Base-by-base conservation (phyloP, 2,113 vertebrate genomes). In the Halcyon malimbica region DNA sequence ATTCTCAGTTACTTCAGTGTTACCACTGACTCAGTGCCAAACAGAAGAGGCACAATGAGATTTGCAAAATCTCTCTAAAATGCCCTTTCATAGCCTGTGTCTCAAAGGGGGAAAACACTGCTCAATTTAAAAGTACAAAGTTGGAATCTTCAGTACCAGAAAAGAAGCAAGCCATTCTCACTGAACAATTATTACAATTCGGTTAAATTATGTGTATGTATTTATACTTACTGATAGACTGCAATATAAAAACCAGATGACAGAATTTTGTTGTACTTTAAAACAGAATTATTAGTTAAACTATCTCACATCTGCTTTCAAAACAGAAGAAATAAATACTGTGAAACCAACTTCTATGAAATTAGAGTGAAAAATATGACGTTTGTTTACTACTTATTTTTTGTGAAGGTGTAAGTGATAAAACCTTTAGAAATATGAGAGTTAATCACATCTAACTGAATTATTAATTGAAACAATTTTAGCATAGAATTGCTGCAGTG, bases 381-480 rank as follows among this genome's bases (percentile, higher is more conserved):
- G 11, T 35, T 59, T 65, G 21, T 15, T 82, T n/a, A 44, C n/a
- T 44, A 76, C 0, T 0, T 16, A 41, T 62, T 85, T 70, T 33
- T 74, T 88, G 51, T 13, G 73, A 91, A 84, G 13, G 6, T 26
- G 42, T 1, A 82, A 33, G 10, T 37, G n/a, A 60, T 73, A 76
- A 56, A 65, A 24, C 13, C 15, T 64, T 75, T 6, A 68, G 42
- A 73, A 77, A 80, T 50, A 48, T 0, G 0, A 87, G 18, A 29
- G 12, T 75, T 83, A 83, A 78, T 78, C 6, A 81, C 39, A 37
- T 31, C n/a, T 71, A 48, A 81, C 12, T 53, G 39, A 90, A 68
- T 57, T 75, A 88, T 54, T 96, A 88, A 81, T 50, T 71, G 75
- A 69, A 96, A 51, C 13, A n/a, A 51, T 76, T 90, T 56, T 50